Evolutionary conservation across 1,140 invertebrate species (phyloP).

Genomic region (Gryon sp.): DNA sequence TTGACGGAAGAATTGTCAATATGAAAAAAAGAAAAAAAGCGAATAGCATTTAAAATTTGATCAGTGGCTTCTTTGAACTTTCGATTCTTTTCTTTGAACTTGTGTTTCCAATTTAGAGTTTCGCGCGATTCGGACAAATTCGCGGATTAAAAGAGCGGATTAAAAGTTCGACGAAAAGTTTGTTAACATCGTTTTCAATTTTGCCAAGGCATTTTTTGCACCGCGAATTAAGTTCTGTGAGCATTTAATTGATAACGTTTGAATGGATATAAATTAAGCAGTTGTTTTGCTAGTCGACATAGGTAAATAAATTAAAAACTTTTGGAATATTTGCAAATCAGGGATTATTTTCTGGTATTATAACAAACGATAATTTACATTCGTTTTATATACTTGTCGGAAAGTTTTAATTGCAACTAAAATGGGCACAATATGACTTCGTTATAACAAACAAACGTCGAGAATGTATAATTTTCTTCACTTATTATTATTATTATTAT

Average conservation of each 20-base stretch:
- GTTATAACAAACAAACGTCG: slow-evolving; percentile 2
- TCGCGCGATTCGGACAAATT: slow-evolving; percentile 15
- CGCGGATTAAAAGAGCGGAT: too few species aligned
- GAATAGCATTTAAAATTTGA: too few species aligned
- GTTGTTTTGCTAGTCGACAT: neutral
- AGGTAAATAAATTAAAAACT: slow-evolving; percentile 30
- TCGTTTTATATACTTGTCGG: neutral
- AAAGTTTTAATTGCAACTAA: slow-evolving; percentile 37
- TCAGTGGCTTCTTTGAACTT: slow-evolving; percentile 7
- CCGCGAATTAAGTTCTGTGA: slow-evolving; percentile 1
- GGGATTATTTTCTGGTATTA: slow-evolving; percentile 1
- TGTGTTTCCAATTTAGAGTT: slow-evolving; percentile 19
- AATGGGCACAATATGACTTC: neutral
- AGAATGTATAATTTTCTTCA: neutral
- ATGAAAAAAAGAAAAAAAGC: too few species aligned
- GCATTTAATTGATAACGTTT: slow-evolving; percentile 35
- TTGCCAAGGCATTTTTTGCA: slow-evolving; percentile 4
- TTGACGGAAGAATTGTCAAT: too few species aligned
- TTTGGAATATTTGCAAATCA: slow-evolving; percentile 2
- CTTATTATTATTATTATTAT: neutral
- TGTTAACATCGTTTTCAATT: slow-evolving; percentile 21
- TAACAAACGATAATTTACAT: slow-evolving; percentile 6
- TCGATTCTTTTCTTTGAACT: neutral
- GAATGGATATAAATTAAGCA: slow-evolving; percentile 14
- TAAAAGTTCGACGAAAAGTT: slow-evolving; percentile 15